A percentile compares a stretch with the other conserved stretches of the same genome.
Evolutionary conservation across 2,888 invertebrate genomes (phyloP).

Genomic region (Galerucella calmariensis): DNA sequence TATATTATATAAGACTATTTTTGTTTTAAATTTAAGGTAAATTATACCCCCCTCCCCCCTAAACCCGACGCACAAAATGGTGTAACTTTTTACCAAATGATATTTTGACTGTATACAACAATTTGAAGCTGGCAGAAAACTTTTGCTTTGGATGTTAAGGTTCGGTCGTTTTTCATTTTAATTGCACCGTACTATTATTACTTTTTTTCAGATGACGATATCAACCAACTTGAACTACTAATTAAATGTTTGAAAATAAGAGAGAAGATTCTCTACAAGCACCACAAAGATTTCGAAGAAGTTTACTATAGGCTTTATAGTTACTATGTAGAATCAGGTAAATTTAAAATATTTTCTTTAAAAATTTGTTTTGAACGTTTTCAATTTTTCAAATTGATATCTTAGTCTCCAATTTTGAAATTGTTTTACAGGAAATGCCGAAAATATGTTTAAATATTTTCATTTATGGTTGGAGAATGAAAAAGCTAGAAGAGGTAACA

Average conservation of each 20-base stretch:
- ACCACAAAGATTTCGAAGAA: constrained; percentile 66
- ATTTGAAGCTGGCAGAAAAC: too few relatives aligned
- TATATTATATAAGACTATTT: too few relatives aligned
- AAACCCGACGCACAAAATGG: too few relatives aligned
- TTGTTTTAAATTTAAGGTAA: too few relatives aligned
- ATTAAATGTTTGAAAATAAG: constrained; percentile 65
- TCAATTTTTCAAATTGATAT: too few relatives aligned
- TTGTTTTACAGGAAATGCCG: constrained; percentile 52
- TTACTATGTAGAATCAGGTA: constrained; percentile 68
- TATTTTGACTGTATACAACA: too few relatives aligned
- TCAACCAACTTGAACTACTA: constrained; percentile 60
- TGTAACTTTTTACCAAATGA: too few relatives aligned
- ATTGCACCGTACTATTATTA: too few relatives aligned
- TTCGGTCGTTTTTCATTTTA: too few relatives aligned
- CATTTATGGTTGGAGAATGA: constrained; percentile 57
- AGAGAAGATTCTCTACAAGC: constrained; percentile 65
- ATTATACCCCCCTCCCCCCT: too few relatives aligned
- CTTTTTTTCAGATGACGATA: constrained; percentile 49
- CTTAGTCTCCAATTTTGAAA: background rate
- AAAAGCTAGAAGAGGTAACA: constrained; percentile 54
- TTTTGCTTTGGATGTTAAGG: too few relatives aligned
- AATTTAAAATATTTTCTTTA: constrained; percentile 5
- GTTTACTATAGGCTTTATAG: constrained; percentile 65
- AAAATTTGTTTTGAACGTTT: too few relatives aligned
- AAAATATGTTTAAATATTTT: constrained; percentile 58